These are phyloP conservation scores for Acrobasis repandana DNA, from an alignment of 2,888 invertebrate species.

Conservation along the genomic window DNA sequence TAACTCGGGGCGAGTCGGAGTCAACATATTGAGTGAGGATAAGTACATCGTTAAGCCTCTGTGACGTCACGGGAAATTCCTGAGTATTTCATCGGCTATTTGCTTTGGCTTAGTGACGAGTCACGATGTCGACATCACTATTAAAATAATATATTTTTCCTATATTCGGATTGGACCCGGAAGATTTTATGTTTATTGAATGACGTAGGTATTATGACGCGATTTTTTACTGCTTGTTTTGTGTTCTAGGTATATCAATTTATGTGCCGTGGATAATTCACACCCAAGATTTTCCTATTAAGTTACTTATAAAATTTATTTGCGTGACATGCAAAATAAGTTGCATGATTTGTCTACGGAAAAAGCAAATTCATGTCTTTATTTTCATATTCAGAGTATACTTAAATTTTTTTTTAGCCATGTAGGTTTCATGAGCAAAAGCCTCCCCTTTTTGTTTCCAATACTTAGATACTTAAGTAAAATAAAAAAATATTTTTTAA, in stretches of 20 bases:
- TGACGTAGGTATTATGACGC: not conserved
- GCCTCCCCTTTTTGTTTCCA: too few relatives aligned
- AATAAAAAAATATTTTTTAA: too few relatives aligned
- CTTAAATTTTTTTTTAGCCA: too few relatives aligned
- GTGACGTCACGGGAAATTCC: constrained; percentile 11
- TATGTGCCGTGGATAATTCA: not conserved
- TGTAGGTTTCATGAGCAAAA: too few relatives aligned
- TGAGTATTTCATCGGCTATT: not conserved
- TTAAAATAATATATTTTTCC: not conserved
- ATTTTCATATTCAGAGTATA: too few relatives aligned
- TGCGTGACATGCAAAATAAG: not conserved
- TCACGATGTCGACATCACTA: not conserved
- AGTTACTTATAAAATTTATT: not conserved
- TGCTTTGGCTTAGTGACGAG: not conserved
- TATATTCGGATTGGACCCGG: too few relatives aligned
- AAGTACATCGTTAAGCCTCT: too few relatives aligned
- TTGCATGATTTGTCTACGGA: too few relatives aligned
- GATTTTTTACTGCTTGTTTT: not conserved
- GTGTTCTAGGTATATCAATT: not conserved
- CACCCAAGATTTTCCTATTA: not conserved
- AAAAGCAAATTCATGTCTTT: too few relatives aligned
- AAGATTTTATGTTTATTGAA: not conserved
- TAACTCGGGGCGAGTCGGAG: too few relatives aligned
- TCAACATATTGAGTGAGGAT: too few relatives aligned
- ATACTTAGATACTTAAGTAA: too few relatives aligned